Evolutionary conservation across 2,113 vertebrate genomes (phyloP).

Genomic region (Myotis yumanensis): DNA sequence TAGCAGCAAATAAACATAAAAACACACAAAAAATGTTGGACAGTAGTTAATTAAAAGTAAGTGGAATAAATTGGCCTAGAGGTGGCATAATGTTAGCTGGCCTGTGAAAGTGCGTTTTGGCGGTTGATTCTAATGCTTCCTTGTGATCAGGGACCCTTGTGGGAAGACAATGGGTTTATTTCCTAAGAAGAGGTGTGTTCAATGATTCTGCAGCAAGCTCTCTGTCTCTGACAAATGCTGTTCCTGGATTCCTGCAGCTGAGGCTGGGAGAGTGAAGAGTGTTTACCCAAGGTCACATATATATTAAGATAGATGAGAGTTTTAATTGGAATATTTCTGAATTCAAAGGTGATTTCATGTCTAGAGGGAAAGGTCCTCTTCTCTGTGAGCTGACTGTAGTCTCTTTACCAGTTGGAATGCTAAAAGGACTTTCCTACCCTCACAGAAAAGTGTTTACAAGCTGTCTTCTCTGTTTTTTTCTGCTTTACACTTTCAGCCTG

Average conservation of each 20-base stretch:
- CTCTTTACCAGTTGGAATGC: accelerated
- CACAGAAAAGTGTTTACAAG: not conserved
- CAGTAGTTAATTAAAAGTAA: not conserved
- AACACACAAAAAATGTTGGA: not conserved
- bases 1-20: not conserved
- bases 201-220: not conserved
- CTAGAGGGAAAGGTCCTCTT: no score
- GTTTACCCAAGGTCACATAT: not conserved
- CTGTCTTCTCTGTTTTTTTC: not conserved
- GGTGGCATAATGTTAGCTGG: no score
- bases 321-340: not conserved
- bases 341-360: not conserved
- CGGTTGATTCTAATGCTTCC: not conserved
- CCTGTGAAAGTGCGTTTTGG: not conserved
- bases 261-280: not conserved
- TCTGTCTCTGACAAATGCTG: not conserved
- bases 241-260: not conserved
- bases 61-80: not conserved
- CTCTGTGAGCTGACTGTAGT: not conserved
- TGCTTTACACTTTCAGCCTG: not conserved
- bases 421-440: not conserved
- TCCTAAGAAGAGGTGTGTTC: not conserved
- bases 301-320: not conserved
- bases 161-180: not conserved
- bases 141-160: not conserved